Conservation (phyloP, 2,888 invertebrate genomes). For the Dasysyrphus tricinctus region DNA sequence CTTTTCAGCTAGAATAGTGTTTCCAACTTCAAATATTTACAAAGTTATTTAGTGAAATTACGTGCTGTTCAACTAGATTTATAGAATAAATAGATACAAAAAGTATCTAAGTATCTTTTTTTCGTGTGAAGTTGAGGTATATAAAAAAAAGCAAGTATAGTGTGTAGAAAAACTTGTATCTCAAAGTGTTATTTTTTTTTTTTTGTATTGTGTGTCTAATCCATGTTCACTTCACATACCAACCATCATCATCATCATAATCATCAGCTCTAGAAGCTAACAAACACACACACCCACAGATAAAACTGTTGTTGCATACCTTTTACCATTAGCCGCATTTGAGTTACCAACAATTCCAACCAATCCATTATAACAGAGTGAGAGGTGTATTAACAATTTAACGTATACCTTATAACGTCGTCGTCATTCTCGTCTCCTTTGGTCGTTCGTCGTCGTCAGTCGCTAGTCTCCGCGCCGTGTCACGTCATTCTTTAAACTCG, state of each 20-base stretch:
- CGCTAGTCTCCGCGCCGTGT: background rate
- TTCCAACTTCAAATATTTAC: constrained; percentile 61
- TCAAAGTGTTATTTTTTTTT: constrained; percentile 47
- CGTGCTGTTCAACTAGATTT: background rate
- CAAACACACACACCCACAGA: constrained; percentile 37
- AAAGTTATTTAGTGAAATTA: constrained; percentile 50
- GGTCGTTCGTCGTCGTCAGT: background rate
- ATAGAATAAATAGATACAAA: constrained; percentile 5
- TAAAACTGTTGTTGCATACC: constrained; percentile 39
- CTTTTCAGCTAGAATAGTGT: constrained; percentile 8
- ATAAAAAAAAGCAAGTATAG: constrained; percentile 42
- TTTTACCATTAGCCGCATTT: constrained; percentile 22
- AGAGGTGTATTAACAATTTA: constrained; percentile 55
- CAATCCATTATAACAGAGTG: constrained; percentile 42
- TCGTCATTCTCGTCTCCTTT: background rate
- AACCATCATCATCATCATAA: constrained; percentile 41
- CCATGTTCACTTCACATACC: constrained; percentile 63
- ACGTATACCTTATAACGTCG: constrained; percentile 18
- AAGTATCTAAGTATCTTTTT: constrained; percentile 52
- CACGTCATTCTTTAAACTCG: constrained; percentile 6
- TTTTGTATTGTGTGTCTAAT: constrained; percentile 38
- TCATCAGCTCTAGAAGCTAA: background rate
- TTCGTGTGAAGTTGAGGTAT: constrained; percentile 53
- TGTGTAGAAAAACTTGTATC: constrained; percentile 55
- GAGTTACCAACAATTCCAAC: constrained; percentile 47